Evolutionary conservation across 2,888 invertebrate species (phyloP), one percentile per base, ranked within the genome.

Genomic region (Leucozona laternaria): DNA sequence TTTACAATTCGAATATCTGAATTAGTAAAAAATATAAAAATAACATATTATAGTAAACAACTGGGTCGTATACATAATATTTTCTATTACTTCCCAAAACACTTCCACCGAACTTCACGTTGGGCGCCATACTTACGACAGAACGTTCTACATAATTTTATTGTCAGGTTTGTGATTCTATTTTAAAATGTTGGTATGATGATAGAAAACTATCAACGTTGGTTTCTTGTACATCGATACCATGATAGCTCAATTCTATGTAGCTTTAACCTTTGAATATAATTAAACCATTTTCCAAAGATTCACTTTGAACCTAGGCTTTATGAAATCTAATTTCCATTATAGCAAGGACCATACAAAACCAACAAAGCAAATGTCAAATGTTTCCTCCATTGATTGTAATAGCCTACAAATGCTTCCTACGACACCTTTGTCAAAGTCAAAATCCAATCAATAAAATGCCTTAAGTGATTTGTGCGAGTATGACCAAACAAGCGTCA

Each of bases 401-500:
- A 48, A 66, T 34, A 66, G 62, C 62, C 62, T 13, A 22, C 11
- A 2, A 8, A 25, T 17, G 17, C 31, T 13, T 13, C 22, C 60
- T 25, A 40, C 48, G 31, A 48, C 64, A 64, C 60, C 40, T 45
- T 64, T 43, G 45, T 45, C 22, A 31, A 34, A 15, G 58, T 28
- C 72, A 43, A 58, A 62, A 40, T 73, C 60, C 50, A 50, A 73
- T 73, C 73, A 73, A 53, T 68, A 68, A 20, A 17, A 37, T 45
- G 64, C 55, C 53, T 13, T 64, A 64, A 75, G 64, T 64, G 64
- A 64, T 75, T 75, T 75, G 62, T 64, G 68, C 55, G 17, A 43
- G 20, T 37, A 37, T 40, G 45, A 64, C 64, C 40, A 31, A 64
- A 64, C 55, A 64, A 55, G 55, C 55, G 75, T 43, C 64, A 75